Evolutionary conservation across 92 coral and sea anemone species (phyloP).

Genomic region (Diadumene lineata): DNA sequence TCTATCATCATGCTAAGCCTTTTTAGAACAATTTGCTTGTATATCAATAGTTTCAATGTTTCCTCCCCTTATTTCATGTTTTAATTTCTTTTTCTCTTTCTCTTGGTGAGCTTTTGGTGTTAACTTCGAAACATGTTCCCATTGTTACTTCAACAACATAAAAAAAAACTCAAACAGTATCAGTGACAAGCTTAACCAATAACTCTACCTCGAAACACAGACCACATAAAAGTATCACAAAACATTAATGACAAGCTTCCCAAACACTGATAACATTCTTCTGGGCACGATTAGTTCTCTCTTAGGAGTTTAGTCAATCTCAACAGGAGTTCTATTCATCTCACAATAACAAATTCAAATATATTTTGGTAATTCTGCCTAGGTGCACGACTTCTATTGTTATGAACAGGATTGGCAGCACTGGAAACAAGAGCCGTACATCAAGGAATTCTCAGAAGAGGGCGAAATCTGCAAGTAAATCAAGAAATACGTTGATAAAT

Average conservation of each 20-base stretch:
- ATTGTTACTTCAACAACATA: too few species aligned
- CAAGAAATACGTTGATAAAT: not conserved
- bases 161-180: too few species aligned
- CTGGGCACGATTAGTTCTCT: too few species aligned
- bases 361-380: not conserved
- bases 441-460: not conserved
- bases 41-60: too few species aligned
- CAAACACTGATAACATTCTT: not conserved
- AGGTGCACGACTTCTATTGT: slow-evolving; percentile 3
- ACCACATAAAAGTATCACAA: not conserved
- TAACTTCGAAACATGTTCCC: too few species aligned
- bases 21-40: too few species aligned
- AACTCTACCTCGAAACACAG: not conserved
- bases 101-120: too few species aligned
- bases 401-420: not conserved
- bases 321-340: not conserved
- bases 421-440: not conserved
- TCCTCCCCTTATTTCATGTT: too few species aligned
- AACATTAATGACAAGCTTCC: not conserved
- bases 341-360: not conserved
- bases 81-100: too few species aligned
- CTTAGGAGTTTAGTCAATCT: too few species aligned
- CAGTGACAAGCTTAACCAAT: too few species aligned
- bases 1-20: too few species aligned
- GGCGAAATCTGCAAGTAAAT: slow-evolving; percentile 5